Percentiles rank a stretch among this genome's conserved stretches.
Conservation (phyloP, 2,888 invertebrate species). For the Drosophila sordidapex region DNA sequence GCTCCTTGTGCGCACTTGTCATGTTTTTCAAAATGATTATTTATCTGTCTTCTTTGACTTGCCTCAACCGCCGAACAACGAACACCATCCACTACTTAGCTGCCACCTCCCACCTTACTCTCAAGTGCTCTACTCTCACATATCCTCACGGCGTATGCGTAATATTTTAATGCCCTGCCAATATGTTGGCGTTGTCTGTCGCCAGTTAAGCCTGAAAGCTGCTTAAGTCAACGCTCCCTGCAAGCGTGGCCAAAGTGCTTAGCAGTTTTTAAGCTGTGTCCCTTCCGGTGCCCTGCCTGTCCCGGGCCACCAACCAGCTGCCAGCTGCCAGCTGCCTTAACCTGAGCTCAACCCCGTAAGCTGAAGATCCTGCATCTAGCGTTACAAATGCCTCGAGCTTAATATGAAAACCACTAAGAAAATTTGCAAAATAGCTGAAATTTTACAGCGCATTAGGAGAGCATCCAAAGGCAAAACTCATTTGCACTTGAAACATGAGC, state of each 20-base stretch:
- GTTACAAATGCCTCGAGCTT: constrained; percentile 65
- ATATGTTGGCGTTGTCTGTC: constrained; percentile 63
- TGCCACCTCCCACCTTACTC: background rate
- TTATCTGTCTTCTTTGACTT: constrained; percentile 58
- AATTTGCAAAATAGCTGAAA: constrained; percentile 73
- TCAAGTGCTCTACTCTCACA: constrained; percentile 19
- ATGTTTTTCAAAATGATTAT: constrained; percentile 64
- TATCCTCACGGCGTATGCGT: constrained; percentile 55
- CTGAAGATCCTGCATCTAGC: constrained; percentile 63
- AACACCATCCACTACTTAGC: constrained; percentile 2
- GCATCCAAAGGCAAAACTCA: constrained; percentile 53
- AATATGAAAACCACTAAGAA: constrained; percentile 77
- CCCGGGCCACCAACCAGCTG: background rate
- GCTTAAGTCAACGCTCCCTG: constrained; percentile 66
- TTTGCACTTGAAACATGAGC: constrained; percentile 74
- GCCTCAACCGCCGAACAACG: background rate
- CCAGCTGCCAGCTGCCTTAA: constrained; percentile 18
- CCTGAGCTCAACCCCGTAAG: constrained; percentile 50
- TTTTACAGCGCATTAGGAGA: constrained; percentile 49
- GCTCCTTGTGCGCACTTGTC: constrained; percentile 58
- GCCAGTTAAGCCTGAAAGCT: constrained; percentile 67
- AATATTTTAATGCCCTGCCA: constrained; percentile 69
- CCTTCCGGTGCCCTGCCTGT: constrained; percentile 1
- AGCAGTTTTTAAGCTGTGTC: constrained; percentile 67
- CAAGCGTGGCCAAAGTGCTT: constrained; percentile 66